Percentiles rank a stretch among this genome's conserved stretches.
Evolutionary conservation across 2,113 vertebrate genomes (phyloP).

Genomic region (Dunckerocampus dactyliophorus): DNA sequence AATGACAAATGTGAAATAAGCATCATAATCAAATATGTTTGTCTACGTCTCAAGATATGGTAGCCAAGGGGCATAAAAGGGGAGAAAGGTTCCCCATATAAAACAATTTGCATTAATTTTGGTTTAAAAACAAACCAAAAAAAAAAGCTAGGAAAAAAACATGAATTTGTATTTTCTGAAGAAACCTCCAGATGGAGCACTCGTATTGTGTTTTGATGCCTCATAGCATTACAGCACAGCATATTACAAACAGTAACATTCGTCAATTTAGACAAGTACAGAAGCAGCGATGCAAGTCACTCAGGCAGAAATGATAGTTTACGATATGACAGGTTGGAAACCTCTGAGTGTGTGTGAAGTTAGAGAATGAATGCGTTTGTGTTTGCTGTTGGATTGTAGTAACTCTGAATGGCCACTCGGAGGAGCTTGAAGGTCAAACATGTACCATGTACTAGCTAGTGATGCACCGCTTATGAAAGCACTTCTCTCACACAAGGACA

Average conservation of each 20-base stretch:
- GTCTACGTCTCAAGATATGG: not conserved
- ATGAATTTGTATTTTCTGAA: conserved; percentile 26
- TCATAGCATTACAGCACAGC: not conserved
- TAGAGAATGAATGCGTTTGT: conserved; percentile 14
- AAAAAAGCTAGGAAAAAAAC: not conserved
- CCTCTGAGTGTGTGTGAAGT: not conserved
- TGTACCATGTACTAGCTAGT: conserved; percentile 65
- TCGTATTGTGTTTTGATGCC: conserved; percentile 1
- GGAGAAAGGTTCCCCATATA: not conserved
- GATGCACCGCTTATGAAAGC: conserved; percentile 63
- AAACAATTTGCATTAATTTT: not conserved
- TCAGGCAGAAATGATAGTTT: not conserved
- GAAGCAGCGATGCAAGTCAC: not conserved
- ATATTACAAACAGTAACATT: not conserved
- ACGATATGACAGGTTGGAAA: not conserved
- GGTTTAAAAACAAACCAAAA: no score
- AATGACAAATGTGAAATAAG: not conserved
- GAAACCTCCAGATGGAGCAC: conserved; percentile 52
- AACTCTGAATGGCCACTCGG: conserved; percentile 42
- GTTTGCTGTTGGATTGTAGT: conserved; percentile 35
- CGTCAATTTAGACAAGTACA: not conserved
- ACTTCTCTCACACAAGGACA: conserved; percentile 65
- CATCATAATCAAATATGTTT: not conserved
- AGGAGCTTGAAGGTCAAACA: conserved; percentile 72
- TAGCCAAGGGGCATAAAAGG: not conserved